Conservation (phyloP, 2,888 invertebrate genomes). For the Lampropteryx suffumata region DNA sequence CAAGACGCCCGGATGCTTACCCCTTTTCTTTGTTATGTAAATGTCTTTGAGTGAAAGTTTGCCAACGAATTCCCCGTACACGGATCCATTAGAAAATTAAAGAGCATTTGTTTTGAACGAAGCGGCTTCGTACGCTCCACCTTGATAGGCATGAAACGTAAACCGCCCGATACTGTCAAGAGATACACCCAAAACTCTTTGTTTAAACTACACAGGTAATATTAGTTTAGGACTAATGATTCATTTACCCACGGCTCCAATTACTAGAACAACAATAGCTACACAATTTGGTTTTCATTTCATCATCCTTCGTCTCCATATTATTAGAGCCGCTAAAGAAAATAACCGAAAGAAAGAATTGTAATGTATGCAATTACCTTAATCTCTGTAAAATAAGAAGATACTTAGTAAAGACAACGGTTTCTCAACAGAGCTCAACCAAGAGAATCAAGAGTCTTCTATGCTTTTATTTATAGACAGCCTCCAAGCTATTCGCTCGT, state of each 20-base stretch:
- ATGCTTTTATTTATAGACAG: conserved; percentile 24
- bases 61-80: conserved; percentile 65
- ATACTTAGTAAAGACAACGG: neutral
- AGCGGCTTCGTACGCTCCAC: conserved; percentile 36
- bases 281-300: conserved; percentile 43
- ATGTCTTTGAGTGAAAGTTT: conserved; percentile 69
- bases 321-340: conserved; percentile 24
- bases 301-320: conserved; percentile 29
- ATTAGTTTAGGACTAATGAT: conserved; percentile 76
- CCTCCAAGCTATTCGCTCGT: conserved; percentile 14
- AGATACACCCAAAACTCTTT: conserved; percentile 55
- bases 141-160: conserved; percentile 3
- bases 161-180: conserved; percentile 49
- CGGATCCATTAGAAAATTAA: conserved; percentile 77
- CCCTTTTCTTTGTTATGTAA: conserved; percentile 76
- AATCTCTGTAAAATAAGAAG: too few species aligned
- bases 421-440: conserved; percentile 3
- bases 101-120: conserved; percentile 65
- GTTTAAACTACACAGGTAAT: conserved; percentile 64
- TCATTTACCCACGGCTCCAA: conserved; percentile 58
- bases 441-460: conserved; percentile 6
- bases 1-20: conserved; percentile 61
- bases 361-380: neutral
- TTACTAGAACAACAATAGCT: conserved; percentile 47
- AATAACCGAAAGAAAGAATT: neutral